These are phyloP conservation scores for Rynchops niger DNA, from an alignment of 2,113 vertebrate species.

Conservation along the genomic window DNA sequence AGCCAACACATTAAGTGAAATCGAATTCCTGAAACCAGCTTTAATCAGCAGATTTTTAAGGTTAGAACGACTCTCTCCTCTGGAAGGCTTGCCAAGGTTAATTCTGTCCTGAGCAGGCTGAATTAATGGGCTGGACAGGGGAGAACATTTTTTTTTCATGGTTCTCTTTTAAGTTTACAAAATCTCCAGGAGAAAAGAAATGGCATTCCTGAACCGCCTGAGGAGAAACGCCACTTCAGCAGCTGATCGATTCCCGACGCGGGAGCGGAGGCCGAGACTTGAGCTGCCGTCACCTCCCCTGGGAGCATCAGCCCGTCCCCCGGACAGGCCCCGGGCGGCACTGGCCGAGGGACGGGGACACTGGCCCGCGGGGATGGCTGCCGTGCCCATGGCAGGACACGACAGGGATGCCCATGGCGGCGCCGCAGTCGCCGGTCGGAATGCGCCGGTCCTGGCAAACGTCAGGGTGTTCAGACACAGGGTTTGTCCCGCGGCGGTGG, in stretches of 20 bases:
- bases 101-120: constrained; percentile 86
- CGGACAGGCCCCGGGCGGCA: rapidly evolving
- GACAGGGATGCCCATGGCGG: rapidly evolving
- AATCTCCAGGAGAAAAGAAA: constrained; percentile 40
- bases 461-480: rapidly evolving
- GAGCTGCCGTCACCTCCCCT: rapidly evolving
- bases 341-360: rapidly evolving
- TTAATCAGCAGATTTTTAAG: constrained; percentile 99
- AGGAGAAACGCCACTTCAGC: background rate
- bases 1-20: constrained; percentile 98
- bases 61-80: constrained; percentile 98
- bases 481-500: rapidly evolving
- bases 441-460: background rate
- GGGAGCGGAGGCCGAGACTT: rapidly evolving
- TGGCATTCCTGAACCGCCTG: background rate
- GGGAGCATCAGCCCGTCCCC: rapidly evolving
- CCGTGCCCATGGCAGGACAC: too few relatives aligned
- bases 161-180: constrained; percentile 64
- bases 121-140: constrained; percentile 88
- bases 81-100: constrained; percentile 95
- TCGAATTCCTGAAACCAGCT: constrained; percentile 99
- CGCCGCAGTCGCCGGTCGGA: rapidly evolving
- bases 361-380: rapidly evolving
- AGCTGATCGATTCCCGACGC: background rate
- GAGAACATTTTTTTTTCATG: constrained; percentile 49